Evolutionary conservation across 2,888 invertebrate genomes (phyloP).

Genomic region (Scaptomyza cyrtandrae): DNA sequence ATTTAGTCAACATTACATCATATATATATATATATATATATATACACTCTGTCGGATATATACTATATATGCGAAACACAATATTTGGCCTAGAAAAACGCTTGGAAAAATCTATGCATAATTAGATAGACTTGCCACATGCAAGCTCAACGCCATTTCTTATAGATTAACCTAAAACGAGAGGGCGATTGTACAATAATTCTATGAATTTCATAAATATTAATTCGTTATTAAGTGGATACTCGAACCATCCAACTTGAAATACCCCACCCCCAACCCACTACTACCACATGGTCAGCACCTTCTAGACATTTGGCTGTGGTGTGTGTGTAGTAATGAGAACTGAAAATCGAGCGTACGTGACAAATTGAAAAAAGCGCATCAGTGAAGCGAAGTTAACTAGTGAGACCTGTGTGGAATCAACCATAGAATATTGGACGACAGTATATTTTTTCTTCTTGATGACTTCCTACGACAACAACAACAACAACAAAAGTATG

Average conservation of each 20-base stretch:
- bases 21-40: conserved; percentile 25
- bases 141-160: conserved; percentile 56
- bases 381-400: conserved; percentile 82
- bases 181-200: conserved; percentile 23
- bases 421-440: conserved; percentile 78
- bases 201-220: conserved; percentile 79
- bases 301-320: not conserved
- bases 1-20: conserved; percentile 67
- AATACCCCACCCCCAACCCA: too few species aligned
- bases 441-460: conserved; percentile 41
- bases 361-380: conserved; percentile 83
- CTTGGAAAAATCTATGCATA: conserved; percentile 69
- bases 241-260: conserved; percentile 3
- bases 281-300: not conserved
- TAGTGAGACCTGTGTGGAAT: conserved; percentile 79
- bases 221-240: conserved; percentile 60
- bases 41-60: conserved; percentile 2
- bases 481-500: conserved; percentile 37
- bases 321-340: conserved; percentile 41
- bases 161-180: conserved; percentile 57
- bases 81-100: conserved; percentile 75
- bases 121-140: conserved; percentile 71
- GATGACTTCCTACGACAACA: conserved; percentile 67
- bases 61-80: conserved; percentile 13
- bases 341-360: conserved; percentile 73